A percentile compares a stretch with the other conserved stretches of the same genome.
These are phyloP conservation scores for Eurypyga helias DNA, from an alignment of 2,113 vertebrate species.

Conservation along the genomic window DNA sequence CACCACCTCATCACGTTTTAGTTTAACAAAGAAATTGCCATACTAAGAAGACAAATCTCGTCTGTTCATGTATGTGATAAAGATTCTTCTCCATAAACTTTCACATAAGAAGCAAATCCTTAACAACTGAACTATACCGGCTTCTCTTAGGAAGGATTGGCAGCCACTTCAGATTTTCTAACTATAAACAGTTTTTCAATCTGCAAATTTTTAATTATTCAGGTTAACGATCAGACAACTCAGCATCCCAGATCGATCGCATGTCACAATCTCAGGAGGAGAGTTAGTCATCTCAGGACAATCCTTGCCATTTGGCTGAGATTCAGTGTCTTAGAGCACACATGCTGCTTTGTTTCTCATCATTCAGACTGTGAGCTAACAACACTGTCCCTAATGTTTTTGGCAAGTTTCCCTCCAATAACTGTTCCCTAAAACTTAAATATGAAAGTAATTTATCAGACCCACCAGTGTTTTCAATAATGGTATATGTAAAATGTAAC, in stretches of 20 bases:
- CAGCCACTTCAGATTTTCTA: not conserved
- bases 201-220: not conserved
- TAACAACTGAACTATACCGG: not conserved
- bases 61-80: not conserved
- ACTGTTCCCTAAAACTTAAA: not conserved
- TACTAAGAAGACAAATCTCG: not conserved
- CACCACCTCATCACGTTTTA: not conserved
- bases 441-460: not conserved
- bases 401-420: not conserved
- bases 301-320: not conserved
- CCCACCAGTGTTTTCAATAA: not conserved
- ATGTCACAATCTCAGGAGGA: not conserved
- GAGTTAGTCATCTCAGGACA: not conserved
- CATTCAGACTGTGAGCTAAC: not conserved
- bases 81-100: conserved; percentile 1
- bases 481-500: not conserved
- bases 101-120: not conserved
- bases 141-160: not conserved
- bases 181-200: not conserved
- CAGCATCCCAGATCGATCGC: not conserved
- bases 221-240: not conserved
- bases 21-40: not conserved
- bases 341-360: not conserved
- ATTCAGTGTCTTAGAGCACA: fast-evolving
- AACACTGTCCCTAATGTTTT: not conserved